Conservation (phyloP, 2,797 vertebrate genomes). For the Lutjanus campechanus region DNA sequence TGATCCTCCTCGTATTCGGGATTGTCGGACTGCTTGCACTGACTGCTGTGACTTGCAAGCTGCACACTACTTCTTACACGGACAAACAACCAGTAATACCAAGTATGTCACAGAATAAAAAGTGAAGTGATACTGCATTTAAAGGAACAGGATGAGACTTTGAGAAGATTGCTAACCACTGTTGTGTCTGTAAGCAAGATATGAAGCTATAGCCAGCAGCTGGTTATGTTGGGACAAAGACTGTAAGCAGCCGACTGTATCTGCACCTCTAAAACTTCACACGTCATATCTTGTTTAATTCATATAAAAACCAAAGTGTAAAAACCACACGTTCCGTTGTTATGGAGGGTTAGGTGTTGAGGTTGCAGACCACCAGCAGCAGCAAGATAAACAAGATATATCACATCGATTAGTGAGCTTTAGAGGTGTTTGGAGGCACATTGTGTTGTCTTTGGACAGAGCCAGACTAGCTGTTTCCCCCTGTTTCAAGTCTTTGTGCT, state of each 20-base stretch:
- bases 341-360: no score
- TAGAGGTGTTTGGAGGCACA: neutral
- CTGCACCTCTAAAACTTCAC: neutral
- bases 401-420: neutral
- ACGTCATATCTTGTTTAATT: no score
- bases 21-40: constrained; percentile 64
- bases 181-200: neutral
- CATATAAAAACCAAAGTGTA: no score
- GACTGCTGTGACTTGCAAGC: constrained; percentile 63
- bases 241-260: neutral
- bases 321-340: no score
- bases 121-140: neutral
- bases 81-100: constrained; percentile 8
- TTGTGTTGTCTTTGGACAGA: neutral
- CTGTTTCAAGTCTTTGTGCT: neutral
- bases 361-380: no score
- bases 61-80: constrained; percentile 29
- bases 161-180: neutral
- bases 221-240: neutral
- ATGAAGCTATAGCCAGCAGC: neutral
- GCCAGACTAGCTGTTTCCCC: neutral
- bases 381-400: neutral
- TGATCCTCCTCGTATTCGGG: constrained; percentile 46
- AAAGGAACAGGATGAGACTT: neutral
- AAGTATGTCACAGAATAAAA: constrained; percentile 58